Percentiles rank a stretch among this genome's conserved stretches.
Conservation (phyloP, 1,140 invertebrate genomes). For the Drosophila bifasciata region DNA sequence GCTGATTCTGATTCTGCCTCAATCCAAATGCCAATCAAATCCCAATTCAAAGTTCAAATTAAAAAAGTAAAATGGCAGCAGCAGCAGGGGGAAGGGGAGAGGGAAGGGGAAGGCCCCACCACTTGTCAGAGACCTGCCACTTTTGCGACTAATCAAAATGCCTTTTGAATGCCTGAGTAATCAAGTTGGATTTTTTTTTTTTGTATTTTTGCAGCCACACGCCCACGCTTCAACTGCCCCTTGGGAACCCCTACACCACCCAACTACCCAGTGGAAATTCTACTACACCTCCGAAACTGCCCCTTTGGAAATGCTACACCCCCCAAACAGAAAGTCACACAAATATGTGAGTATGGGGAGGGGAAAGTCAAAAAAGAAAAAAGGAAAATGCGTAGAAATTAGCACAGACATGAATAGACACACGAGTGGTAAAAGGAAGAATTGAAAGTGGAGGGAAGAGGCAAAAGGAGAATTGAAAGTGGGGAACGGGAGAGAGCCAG, state of each 20-base stretch:
- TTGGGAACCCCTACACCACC: too few relatives aligned
- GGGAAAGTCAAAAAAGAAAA: constrained; percentile 10
- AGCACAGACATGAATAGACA: constrained; percentile 78
- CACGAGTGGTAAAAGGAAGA: constrained; percentile 48
- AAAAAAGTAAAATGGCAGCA: constrained; percentile 62
- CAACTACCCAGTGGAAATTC: too few relatives aligned
- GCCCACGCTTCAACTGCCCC: too few relatives aligned
- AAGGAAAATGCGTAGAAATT: constrained; percentile 72
- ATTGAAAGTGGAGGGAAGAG: too few relatives aligned
- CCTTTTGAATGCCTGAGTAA: constrained; percentile 76
- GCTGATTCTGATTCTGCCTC: background rate
- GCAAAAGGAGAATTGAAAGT: constrained; percentile 6
- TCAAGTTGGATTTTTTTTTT: constrained; percentile 75
- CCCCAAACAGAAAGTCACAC: constrained; percentile 35
- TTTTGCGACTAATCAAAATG: constrained; percentile 75
- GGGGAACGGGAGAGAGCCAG: constrained; percentile 16
- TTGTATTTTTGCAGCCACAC: constrained; percentile 13
- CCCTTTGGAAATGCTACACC: too few relatives aligned
- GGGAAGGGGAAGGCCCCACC: too few relatives aligned
- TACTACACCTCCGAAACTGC: too few relatives aligned
- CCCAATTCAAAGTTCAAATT: constrained; percentile 60
- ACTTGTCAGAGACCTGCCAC: constrained; percentile 56
- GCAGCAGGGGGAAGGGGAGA: constrained; percentile 11
- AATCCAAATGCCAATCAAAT: too few relatives aligned
- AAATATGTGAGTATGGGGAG: constrained; percentile 32